A percentile compares a stretch with the other conserved stretches of the same genome.
These are phyloP conservation scores for Mamestra configurata DNA, from an alignment of 1,140 invertebrate genomes.

Conservation along the genomic window DNA sequence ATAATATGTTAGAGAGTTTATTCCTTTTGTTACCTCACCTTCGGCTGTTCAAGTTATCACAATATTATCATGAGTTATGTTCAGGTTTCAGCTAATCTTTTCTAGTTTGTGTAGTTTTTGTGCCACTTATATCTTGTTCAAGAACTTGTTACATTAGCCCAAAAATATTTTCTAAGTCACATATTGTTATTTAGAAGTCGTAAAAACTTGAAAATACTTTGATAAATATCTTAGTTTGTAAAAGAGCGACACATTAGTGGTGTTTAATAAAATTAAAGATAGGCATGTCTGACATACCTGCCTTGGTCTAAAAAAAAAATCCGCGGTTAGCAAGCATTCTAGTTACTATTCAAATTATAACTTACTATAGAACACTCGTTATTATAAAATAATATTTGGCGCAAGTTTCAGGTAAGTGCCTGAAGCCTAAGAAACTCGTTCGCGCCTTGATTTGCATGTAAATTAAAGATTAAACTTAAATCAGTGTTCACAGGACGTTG, in stretches of 20 bases:
- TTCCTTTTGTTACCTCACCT: neutral
- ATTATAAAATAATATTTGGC: constrained; percentile 1
- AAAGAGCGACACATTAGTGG: too few species aligned
- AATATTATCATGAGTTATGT: neutral
- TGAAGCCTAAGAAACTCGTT: neutral
- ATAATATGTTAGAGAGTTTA: constrained; percentile 21
- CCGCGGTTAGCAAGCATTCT: too few species aligned
- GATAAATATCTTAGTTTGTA: too few species aligned
- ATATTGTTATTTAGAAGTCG: neutral
- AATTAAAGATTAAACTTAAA: constrained; percentile 53
- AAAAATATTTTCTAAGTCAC: neutral
- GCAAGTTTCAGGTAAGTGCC: neutral
- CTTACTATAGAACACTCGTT: too few species aligned
- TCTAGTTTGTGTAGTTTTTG: neutral
- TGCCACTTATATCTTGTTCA: neutral
- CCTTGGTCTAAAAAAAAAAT: too few species aligned
- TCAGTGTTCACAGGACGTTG: constrained; percentile 51
- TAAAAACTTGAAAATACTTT: too few species aligned
- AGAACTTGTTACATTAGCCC: neutral
- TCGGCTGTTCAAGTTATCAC: neutral
- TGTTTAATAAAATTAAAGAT: too few species aligned
- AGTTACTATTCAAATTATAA: too few species aligned
- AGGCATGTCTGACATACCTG: too few species aligned
- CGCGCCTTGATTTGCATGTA: constrained; percentile 38
- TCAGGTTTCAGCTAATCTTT: neutral